Conservation (phyloP, 2,113 vertebrate genomes). For the Xiphorhynchus elegans region DNA sequence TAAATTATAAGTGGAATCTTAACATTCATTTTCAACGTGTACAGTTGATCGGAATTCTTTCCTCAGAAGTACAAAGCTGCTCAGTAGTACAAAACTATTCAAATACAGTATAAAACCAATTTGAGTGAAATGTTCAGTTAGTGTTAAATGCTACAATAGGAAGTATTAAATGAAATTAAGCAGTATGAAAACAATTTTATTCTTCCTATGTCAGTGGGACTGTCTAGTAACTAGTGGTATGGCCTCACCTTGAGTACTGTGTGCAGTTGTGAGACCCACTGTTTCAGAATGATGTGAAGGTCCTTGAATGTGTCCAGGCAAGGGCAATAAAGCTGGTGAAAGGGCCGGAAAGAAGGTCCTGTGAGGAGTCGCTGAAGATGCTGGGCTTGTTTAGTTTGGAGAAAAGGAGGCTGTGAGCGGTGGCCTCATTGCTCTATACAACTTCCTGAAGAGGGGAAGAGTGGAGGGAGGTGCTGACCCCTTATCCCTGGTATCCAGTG, state of each 20-base stretch:
- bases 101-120: not conserved
- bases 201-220: not conserved
- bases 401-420: not conserved
- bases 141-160: not conserved
- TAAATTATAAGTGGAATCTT: not conserved
- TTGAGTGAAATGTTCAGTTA: not conserved
- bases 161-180: not conserved
- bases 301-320: not conserved
- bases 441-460: not conserved
- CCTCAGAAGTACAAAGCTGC: not conserved
- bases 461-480: not conserved
- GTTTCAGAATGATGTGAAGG: not conserved
- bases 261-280: not conserved
- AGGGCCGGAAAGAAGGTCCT: not conserved
- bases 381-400: not conserved
- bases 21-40: not conserved
- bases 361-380: not conserved
- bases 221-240: not conserved
- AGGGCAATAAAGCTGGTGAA: not conserved
- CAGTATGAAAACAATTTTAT: not conserved
- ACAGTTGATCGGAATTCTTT: not conserved
- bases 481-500: not conserved
- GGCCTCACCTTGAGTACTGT: not conserved
- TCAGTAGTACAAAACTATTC: not conserved
- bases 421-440: not conserved